Evolutionary conservation across 30 jellyfish, hydroid and myxozoan genomes (phyloP).

Genomic region (Pelagia noctiluca): DNA sequence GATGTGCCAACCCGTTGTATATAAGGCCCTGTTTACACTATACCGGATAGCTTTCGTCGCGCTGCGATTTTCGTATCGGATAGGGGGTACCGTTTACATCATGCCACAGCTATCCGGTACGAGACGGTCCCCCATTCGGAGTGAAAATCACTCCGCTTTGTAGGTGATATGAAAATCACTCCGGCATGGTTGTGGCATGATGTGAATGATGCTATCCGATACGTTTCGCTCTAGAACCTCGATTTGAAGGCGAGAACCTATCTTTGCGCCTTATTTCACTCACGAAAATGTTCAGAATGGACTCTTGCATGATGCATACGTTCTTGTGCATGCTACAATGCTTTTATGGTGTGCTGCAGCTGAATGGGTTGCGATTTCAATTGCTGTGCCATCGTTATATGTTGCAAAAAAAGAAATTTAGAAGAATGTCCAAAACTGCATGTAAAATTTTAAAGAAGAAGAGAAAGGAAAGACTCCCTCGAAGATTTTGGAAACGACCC

Average conservation of each 20-base stretch:
- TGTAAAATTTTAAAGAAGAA: background rate
- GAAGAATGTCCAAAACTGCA: constrained; percentile 1
- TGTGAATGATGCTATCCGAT: background rate
- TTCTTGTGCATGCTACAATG: constrained; percentile 10
- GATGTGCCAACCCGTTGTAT: background rate
- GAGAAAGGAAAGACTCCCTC: constrained; percentile 13
- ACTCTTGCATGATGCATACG: constrained; percentile 1
- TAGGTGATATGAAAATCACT: too few relatives aligned
- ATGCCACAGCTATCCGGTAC: too few relatives aligned
- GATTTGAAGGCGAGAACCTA: background rate
- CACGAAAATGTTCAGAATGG: background rate
- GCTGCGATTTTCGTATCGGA: too few relatives aligned
- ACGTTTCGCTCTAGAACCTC: constrained; percentile 12
- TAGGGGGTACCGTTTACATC: too few relatives aligned
- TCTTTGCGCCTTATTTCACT: constrained; percentile 6
- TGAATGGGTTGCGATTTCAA: background rate
- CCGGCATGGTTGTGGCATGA: too few relatives aligned
- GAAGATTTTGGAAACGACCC: constrained; percentile 4
- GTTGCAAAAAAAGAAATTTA: background rate
- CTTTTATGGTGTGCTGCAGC: constrained; percentile 12
- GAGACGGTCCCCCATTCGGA: background rate
- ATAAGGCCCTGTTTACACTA: background rate
- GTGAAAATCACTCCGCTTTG: constrained; percentile 14
- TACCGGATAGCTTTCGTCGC: constrained; percentile 27
- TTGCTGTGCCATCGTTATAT: constrained; percentile 4